These are phyloP conservation scores for Ommatoiulus sabulosus DNA, from an alignment of 2,888 invertebrate genomes.

Conservation along the genomic window DNA sequence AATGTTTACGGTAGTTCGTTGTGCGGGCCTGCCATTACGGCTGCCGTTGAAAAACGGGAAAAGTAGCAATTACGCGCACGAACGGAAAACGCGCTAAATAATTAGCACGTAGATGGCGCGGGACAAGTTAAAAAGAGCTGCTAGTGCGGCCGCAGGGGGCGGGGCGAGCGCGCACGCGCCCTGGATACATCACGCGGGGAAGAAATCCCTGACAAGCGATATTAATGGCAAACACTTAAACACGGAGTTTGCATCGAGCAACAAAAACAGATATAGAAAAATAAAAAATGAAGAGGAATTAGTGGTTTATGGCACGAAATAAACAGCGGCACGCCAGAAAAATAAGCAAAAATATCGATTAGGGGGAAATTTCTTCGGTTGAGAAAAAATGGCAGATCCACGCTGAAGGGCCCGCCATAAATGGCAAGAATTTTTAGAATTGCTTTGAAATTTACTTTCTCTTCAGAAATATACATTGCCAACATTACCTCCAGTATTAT, in stretches of 20 bases:
- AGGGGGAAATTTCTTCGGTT: neutral
- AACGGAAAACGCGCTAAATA: conserved; percentile 22
- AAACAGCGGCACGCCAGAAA: conserved; percentile 45
- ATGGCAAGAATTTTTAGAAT: too few species aligned
- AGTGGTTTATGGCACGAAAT: conserved; percentile 23
- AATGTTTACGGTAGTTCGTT: conserved; percentile 7
- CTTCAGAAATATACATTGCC: too few species aligned
- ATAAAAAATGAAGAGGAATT: conserved; percentile 20
- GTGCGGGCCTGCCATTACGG: conserved; percentile 25
- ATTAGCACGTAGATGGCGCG: conserved; percentile 38
- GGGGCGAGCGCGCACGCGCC: conserved; percentile 21
- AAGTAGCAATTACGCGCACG: conserved; percentile 42
- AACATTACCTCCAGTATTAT: too few species aligned
- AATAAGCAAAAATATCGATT: conserved; percentile 14
- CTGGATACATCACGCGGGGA: neutral
- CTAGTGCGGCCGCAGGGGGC: conserved; percentile 7
- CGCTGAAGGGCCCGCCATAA: too few species aligned
- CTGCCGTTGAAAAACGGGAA: neutral
- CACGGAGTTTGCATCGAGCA: conserved; percentile 9
- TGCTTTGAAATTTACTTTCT: too few species aligned
- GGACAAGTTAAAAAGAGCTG: conserved; percentile 47
- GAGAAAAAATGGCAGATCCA: neutral
- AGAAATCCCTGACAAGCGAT: conserved; percentile 10
- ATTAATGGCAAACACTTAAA: conserved; percentile 48
- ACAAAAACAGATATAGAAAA: neutral